Evolutionary conservation across 1,140 invertebrate genomes (phyloP), one percentile per base, ranked within the genome.

Genomic region (Trichomalopsis sarcophagae): DNA sequence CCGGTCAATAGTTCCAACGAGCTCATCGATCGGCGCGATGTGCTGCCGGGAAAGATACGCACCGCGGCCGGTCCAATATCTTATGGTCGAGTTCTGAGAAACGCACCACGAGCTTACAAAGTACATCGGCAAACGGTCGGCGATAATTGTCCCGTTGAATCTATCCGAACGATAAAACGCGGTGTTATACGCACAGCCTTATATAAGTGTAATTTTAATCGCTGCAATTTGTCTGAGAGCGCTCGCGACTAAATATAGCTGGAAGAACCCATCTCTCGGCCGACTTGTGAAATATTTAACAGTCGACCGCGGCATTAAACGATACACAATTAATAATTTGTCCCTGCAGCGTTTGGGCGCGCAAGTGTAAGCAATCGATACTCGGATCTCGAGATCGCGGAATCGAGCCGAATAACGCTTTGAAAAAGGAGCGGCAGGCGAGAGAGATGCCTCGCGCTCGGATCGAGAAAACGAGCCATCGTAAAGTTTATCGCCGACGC

Each of bases 401-500:
- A 81, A 81, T n/a, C 17, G 82, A 62, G 69, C 5, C 36, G 27
- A 27, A 40, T 30, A 36, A 17, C 33, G 73, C 71, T 66, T 40
- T 55, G 62, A 47, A 78, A 86, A 84, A 74, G 27, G n/a, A 87
- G 62, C 68, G 84, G 74, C 84, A 88, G 86, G 88, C 87, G 90
- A 90, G 89, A 74, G 90, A 90, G 89, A 74, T 79, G 89, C 89
- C 90, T 79, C 83, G 87, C 88, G 88, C 82, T 86, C 36, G 83
- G 83, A 80, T 84, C 81, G 87, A 89, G 89, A 87, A 36, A 91
- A 91, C 89, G 91, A 90, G 90, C 86, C 76, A 84, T 90, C 92
- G 88, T 92, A 92, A 92, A 92, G 86, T 92, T 91, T 91, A 92
- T 92, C 91, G 89, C 87, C 85, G 17, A 62, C 21, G 68, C 10